Conservation (phyloP, 2,113 vertebrate genomes). For the Psittacus erithacus region DNA sequence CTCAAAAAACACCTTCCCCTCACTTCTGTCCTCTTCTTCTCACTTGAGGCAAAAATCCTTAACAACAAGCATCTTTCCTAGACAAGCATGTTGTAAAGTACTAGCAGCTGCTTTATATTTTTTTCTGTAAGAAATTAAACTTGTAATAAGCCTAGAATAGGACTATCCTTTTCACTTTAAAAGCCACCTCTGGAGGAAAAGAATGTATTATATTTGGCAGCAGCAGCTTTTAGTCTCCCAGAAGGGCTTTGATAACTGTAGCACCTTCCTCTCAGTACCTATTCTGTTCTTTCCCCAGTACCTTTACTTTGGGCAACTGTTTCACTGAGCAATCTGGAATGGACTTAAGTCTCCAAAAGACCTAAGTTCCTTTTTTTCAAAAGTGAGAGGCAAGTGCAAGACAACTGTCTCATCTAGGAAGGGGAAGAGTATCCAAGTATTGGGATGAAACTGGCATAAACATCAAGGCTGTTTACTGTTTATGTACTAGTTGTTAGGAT, state of each 20-base stretch:
- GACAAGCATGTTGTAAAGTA: not conserved
- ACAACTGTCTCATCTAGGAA: not conserved
- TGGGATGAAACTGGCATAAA: not conserved
- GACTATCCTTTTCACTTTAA: not conserved
- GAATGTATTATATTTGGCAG: not conserved
- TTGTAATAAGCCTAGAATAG: not conserved
- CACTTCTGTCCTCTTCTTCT: not conserved
- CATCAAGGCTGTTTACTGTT: not conserved
- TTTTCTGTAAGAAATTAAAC: not conserved
- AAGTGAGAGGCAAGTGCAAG: not conserved
- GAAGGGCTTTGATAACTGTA: not conserved
- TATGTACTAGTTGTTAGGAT: not conserved
- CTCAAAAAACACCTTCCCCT: not conserved
- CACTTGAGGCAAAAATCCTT: not conserved
- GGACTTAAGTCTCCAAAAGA: not conserved
- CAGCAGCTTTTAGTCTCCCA: not conserved
- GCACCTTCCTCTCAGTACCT: not conserved
- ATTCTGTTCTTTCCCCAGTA: rapidly evolving
- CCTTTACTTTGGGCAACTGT: not conserved
- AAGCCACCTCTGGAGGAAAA: not conserved
- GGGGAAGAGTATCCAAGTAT: not conserved
- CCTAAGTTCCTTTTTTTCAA: not conserved
- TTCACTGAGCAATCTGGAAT: not conserved
- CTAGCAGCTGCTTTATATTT: not conserved
- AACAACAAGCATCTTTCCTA: not conserved